Evolutionary conservation across 2,888 invertebrate species (phyloP).

Genomic region (Noctua comes): DNA sequence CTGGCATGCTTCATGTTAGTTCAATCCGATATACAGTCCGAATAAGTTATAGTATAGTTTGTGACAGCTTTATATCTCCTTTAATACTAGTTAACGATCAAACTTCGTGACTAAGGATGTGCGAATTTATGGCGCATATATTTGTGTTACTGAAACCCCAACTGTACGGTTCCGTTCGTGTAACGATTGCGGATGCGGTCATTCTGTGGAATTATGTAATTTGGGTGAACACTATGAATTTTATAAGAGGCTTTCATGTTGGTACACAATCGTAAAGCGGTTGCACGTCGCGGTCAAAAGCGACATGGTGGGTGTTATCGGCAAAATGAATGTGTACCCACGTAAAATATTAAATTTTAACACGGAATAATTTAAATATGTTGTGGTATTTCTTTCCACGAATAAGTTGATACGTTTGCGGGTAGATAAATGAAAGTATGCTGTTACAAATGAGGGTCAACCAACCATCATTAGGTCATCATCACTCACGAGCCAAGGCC

Average conservation of each 20-base stretch:
- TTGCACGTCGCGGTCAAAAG: conserved; percentile 47
- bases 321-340: conserved; percentile 51
- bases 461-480: conserved; percentile 37
- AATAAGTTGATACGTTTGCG: conserved; percentile 4
- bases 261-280: conserved; percentile 51
- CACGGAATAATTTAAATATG: conserved; percentile 40
- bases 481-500: conserved; percentile 40
- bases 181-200: conserved; percentile 36
- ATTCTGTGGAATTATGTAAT: conserved; percentile 40
- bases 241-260: conserved; percentile 49
- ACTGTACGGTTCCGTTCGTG: conserved; percentile 30
- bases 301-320: conserved; percentile 58
- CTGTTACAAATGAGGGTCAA: conserved; percentile 39
- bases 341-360: conserved; percentile 58
- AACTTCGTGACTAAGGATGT: conserved; percentile 73
- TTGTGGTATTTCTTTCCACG: conserved; percentile 30
- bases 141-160: conserved; percentile 56
- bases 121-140: conserved; percentile 68
- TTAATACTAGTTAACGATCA: conserved; percentile 74
- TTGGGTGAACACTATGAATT: conserved; percentile 39
- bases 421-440: conserved; percentile 31
- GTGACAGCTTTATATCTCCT: conserved; percentile 72
- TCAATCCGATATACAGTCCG: conserved; percentile 61
- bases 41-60: conserved; percentile 70
- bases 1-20: conserved; percentile 39